These are phyloP conservation scores for Charadrius vociferus DNA, from an alignment of 2,113 vertebrate species.

Conservation along the genomic window DNA sequence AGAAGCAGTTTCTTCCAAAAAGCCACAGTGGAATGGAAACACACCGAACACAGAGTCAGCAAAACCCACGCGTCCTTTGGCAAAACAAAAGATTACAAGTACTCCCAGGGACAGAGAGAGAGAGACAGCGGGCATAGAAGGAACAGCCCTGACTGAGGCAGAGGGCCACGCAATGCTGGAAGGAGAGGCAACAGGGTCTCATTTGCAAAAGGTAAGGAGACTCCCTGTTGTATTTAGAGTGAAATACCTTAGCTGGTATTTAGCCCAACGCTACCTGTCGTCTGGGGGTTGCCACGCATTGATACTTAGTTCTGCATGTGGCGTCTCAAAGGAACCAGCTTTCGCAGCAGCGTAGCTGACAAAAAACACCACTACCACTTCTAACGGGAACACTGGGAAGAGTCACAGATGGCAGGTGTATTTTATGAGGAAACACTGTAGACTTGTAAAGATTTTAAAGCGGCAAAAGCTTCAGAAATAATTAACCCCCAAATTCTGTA, in stretches of 20 bases:
- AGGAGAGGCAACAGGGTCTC: neutral
- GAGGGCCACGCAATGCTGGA: rapidly evolving
- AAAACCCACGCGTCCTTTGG: rapidly evolving
- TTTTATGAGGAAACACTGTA: neutral
- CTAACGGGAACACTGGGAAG: neutral
- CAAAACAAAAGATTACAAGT: neutral
- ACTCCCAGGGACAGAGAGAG: neutral
- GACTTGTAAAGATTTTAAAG: neutral
- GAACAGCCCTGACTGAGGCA: neutral
- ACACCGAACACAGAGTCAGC: rapidly evolving
- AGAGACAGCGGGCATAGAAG: rapidly evolving
- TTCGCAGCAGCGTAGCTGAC: neutral
- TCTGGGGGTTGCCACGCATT: rapidly evolving
- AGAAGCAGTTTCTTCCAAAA: neutral
- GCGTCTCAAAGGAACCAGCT: neutral
- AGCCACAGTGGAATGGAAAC: neutral
- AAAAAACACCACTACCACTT: rapidly evolving
- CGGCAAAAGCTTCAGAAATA: neutral
- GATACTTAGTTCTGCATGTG: rapidly evolving
- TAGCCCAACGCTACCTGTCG: rapidly evolving
- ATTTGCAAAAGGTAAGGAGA: slow-evolving; percentile 45
- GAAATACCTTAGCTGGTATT: neutral
- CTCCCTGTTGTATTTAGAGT: rapidly evolving
- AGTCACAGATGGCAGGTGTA: neutral
- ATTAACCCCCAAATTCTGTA: neutral